A percentile compares a stretch with the other conserved stretches of the same genome.
Evolutionary conservation across 2,888 invertebrate species (phyloP).

Genomic region (Campaea margaritaria): DNA sequence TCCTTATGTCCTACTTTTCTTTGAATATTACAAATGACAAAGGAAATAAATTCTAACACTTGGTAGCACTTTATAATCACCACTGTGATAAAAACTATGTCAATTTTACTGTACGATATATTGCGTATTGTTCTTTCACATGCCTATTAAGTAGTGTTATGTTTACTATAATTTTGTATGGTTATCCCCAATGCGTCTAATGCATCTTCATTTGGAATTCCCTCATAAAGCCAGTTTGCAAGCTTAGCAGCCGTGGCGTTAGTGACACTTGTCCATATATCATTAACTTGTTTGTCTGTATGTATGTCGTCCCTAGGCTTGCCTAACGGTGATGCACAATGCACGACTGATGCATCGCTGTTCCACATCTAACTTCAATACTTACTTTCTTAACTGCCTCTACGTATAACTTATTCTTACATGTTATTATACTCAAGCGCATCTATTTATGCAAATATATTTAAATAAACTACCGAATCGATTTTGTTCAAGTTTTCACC

Average conservation of each 20-base stretch:
- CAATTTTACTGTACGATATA: neutral
- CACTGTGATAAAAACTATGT: neutral
- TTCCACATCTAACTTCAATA: slow-evolving; percentile 61
- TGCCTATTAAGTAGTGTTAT: slow-evolving; percentile 15
- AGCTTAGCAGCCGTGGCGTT: slow-evolving; percentile 19
- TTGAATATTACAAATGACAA: no score
- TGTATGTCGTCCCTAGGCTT: slow-evolving; percentile 65
- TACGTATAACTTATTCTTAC: slow-evolving; percentile 11
- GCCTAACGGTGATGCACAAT: slow-evolving; percentile 79
- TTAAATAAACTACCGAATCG: no score
- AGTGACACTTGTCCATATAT: slow-evolving; percentile 63
- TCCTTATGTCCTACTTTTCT: no score
- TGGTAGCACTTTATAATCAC: no score
- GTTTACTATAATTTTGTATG: slow-evolving; percentile 33
- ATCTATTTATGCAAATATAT: no score
- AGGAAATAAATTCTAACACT: no score
- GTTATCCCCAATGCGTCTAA: slow-evolving; percentile 53
- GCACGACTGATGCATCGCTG: slow-evolving; percentile 70
- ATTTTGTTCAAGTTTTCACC: no score
- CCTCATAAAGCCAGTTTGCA: slow-evolving; percentile 48
- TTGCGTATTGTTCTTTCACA: slow-evolving; percentile 20
- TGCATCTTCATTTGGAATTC: slow-evolving; percentile 56
- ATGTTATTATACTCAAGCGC: neutral
- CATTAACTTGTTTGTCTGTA: slow-evolving; percentile 74
- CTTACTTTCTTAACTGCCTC: slow-evolving; percentile 9